Evolutionary conservation across 35 echinoderm and acorn worm species (phyloP).

Genomic region (Lytechinus pictus): DNA sequence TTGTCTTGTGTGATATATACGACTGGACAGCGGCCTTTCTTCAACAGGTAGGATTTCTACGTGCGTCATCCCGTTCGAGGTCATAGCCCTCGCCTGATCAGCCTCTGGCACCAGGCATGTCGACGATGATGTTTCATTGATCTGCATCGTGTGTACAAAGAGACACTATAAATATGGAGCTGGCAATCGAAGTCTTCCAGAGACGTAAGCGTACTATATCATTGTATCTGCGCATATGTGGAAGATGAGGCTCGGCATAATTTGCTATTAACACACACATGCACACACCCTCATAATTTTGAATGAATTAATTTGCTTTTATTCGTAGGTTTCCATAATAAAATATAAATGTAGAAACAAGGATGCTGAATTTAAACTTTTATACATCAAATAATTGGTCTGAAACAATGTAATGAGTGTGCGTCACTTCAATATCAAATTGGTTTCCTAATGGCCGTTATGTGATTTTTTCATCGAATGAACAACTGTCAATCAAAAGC

Average conservation of each 20-base stretch:
- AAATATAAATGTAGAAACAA: too few relatives aligned
- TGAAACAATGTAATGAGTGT: too few relatives aligned
- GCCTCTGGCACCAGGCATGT: background rate
- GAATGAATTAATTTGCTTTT: too few relatives aligned
- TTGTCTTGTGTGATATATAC: background rate
- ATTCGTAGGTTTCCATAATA: too few relatives aligned
- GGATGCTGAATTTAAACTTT: too few relatives aligned
- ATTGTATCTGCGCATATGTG: background rate
- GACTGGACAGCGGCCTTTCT: background rate
- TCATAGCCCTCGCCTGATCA: background rate
- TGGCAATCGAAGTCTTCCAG: background rate
- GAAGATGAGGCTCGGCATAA: background rate
- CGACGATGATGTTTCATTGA: background rate
- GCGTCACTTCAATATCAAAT: too few relatives aligned
- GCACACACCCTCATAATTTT: too few relatives aligned
- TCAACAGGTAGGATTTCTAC: background rate
- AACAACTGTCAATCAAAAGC: too few relatives aligned
- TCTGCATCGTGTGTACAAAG: background rate
- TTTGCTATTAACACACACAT: too few relatives aligned
- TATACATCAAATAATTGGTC: too few relatives aligned
- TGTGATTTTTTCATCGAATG: too few relatives aligned
- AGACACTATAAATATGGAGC: background rate
- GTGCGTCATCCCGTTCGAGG: background rate
- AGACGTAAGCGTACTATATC: background rate
- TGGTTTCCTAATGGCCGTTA: too few relatives aligned